Conservation (phyloP, 2,888 invertebrate species). For the Atethmia centrago region DNA sequence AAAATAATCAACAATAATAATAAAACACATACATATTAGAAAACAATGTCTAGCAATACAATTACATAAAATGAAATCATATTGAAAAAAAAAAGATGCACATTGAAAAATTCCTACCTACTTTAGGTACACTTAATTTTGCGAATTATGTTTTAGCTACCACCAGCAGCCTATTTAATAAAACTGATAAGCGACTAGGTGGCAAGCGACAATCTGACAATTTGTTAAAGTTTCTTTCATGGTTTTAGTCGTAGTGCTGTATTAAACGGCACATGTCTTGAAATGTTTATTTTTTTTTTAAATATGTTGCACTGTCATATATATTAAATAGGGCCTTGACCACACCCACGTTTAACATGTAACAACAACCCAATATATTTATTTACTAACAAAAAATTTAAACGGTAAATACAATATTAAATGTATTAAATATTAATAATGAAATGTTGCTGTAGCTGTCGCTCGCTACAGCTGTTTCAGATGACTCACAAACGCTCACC, state of each 20-base stretch:
- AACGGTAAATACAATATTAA: too few species aligned
- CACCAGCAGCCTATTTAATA: neutral
- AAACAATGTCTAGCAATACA: too few species aligned
- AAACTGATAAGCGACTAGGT: neutral
- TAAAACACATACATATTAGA: too few species aligned
- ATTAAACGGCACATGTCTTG: neutral
- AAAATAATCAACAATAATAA: too few species aligned
- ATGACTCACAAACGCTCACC: constrained; percentile 82
- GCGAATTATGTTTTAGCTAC: neutral
- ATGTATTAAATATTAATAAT: neutral
- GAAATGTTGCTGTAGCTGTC: constrained; percentile 81
- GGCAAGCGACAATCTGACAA: neutral
- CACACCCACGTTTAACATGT: too few species aligned
- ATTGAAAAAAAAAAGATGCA: too few species aligned
- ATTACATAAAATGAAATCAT: too few species aligned
- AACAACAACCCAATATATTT: too few species aligned
- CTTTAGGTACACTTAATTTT: neutral
- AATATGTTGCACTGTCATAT: too few species aligned
- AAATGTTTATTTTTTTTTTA: neutral
- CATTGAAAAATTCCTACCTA: neutral
- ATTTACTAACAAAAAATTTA: too few species aligned
- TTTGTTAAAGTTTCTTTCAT: neutral
- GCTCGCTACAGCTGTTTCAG: constrained; percentile 89
- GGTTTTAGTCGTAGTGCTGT: neutral
- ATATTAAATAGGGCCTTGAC: too few species aligned